Base-by-base conservation (phyloP, 2,113 vertebrate genomes). In the Columba livia region DNA sequence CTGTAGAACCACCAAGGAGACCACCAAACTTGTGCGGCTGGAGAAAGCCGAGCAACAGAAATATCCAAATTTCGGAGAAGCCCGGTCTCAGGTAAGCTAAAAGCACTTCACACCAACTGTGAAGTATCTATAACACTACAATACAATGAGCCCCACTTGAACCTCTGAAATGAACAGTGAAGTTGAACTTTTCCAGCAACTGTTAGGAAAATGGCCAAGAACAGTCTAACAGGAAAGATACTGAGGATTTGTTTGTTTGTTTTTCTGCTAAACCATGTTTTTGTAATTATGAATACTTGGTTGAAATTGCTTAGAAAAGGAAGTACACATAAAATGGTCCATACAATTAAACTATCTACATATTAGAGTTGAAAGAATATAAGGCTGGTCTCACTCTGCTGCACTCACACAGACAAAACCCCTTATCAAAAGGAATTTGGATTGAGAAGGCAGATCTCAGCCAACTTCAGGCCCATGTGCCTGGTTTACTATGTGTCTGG, bases 161-260 rank as follows among this genome's bases (percentile, higher is more conserved):
- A 73, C 77, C 85, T 94, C 85, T 28, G 40, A 91, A 94, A 93
- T 19, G 28, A 86, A 62, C 77, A 86, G 73, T 17, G 38, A 67
- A 86, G 60, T 13, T 51, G 53, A 82, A 73, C 62, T 81, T 48
- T 73, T 69, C 77, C 84, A 90, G 93, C 66, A 92, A 79, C 88
- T 94, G 79, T 95, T 94, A 96, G 91, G 79, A 84, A 88, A 92
- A 69, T 69, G 72, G 79, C 75, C 90, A 82, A 88, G 83, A 95
- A 92, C 70, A 91, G 64, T 28, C 79, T 85, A 85, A 79, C 71
- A 93, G 79, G 85, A 94, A 95, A 92, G 92, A 96, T 86, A 90
- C 57, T 65, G 64, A 78, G 65, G 38, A 89, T 56, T 94, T 96
- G 21, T 93, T 84, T 87, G 88, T 96, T 97, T 96, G 65, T 75